Evolutionary conservation across 2,113 vertebrate genomes (phyloP).

Genomic region (Zapus hudsonius): DNA sequence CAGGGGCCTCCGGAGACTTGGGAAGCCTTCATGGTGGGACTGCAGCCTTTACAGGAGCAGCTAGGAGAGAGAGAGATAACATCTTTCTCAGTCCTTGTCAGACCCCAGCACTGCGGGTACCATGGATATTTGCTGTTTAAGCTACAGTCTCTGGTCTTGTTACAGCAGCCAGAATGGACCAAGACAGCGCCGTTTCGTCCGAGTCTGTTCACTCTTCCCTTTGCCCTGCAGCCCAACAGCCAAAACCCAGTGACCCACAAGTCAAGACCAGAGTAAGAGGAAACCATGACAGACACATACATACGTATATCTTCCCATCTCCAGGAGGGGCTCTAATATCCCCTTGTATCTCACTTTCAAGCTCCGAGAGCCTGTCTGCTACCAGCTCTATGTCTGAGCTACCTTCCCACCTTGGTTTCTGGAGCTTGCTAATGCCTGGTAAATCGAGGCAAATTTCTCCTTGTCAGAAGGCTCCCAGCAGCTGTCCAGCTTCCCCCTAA

Average conservation of each 20-base stretch:
- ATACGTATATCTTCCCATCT: not conserved
- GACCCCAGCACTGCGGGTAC: not conserved
- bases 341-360: not conserved
- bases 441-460: not conserved
- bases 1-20: not conserved
- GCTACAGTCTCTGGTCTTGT: not conserved
- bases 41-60: not conserved
- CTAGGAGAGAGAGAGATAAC: too few species aligned
- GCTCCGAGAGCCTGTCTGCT: not conserved
- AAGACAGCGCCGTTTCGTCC: not conserved
- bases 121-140: not conserved
- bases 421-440: not conserved
- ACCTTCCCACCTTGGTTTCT: not conserved
- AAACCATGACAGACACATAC: not conserved
- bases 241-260: not conserved
- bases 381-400: not conserved
- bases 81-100: not conserved
- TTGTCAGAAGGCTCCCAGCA: constrained; percentile 7
- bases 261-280: not conserved
- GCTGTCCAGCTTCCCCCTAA: not conserved
- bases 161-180: not conserved
- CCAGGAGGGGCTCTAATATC: not conserved
- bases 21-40: not conserved
- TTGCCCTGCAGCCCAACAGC: not conserved
- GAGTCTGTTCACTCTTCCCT: not conserved